phyloP scores from a whole-genome alignment of 2,797 vertebrate genomes.

The Neopelma chrysocephalum region DNA sequence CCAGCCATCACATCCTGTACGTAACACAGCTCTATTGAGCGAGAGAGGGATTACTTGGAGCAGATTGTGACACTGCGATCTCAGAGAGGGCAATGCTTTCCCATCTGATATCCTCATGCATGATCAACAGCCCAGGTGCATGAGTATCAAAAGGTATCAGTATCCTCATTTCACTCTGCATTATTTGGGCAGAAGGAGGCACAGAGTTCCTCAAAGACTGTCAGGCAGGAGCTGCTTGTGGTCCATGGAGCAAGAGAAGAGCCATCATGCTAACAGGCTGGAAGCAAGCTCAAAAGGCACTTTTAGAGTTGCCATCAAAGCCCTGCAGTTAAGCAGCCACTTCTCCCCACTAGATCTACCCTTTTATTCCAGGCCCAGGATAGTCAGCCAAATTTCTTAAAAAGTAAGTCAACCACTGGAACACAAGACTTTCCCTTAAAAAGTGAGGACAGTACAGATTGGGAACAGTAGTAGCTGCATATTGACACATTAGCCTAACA shows the following conservation, averaged over 20 bases:
- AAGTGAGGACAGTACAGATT: not conserved
- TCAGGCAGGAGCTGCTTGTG: not conserved
- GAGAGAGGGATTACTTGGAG: not conserved
- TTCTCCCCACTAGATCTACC: not conserved
- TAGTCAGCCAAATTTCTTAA: not conserved
- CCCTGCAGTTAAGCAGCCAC: not conserved
- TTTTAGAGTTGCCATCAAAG: not conserved
- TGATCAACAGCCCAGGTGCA: not conserved
- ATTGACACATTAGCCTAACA: not conserved
- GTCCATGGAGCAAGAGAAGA: not conserved
- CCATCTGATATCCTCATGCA: not conserved
- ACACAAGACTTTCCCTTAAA: not conserved
- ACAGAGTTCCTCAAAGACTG: not conserved
- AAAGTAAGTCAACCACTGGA: not conserved
- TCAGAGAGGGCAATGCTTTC: not conserved
- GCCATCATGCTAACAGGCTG: not conserved
- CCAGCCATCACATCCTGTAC: not conserved
- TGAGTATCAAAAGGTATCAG: fast-evolving
- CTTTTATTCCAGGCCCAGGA: not conserved
- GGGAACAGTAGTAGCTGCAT: not conserved
- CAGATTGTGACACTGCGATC: not conserved
- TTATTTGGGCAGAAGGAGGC: not conserved
- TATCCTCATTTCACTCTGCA: not conserved
- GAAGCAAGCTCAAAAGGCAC: not conserved
- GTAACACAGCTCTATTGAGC: fast-evolving